Base-by-base conservation (phyloP, 1,140 invertebrate species). In the Ceratina australensis region DNA sequence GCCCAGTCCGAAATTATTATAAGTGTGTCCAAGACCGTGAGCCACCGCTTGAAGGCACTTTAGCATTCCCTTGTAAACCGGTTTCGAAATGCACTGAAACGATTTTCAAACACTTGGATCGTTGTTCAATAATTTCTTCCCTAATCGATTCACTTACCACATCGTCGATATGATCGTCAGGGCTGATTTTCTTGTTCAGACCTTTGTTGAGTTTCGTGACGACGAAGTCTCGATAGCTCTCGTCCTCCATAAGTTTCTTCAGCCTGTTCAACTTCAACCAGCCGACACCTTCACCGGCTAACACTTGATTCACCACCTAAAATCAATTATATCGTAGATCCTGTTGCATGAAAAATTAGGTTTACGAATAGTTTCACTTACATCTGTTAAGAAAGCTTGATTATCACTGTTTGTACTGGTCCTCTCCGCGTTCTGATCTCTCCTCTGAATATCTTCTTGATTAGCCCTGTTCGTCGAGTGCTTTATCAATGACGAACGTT, bases 191-290 rank as follows among this genome's bases (percentile, higher is more conserved):
- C 82, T 95, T 95, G 86, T 98, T 98, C 22, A 99, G 93, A 76
- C 98, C 98, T 83, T 96, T 96, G 90, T 99, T 99, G 12, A 99
- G 93, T 89, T 99, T 98, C 65, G 96, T 97, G 2, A 99, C 95
- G 13, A 99, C 96, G 90, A 99, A 96, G 89, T 98, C 99, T 47
- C 99, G 94, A 93, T 99, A 99, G 71, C 97, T 99, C 93, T 99
- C 99, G 92, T 99, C 98, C 92, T 99, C 99, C 97, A 99, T 98
- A 7, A 99, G 92, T 89, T 99, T 98, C 88, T 98, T 98, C 22
- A 99, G 93, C 50, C 98, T 95, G 88, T 97, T 98, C 8, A 98
- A 91, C 91, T 99, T 99, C 22, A 99, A 93, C 97, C 98, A 99
- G 50, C 98, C 98, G 18, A 99, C 96, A 3, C 99, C 98, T 93